Conservation (phyloP, 1,140 invertebrate species). For the Sitodiplosis mosellana region DNA sequence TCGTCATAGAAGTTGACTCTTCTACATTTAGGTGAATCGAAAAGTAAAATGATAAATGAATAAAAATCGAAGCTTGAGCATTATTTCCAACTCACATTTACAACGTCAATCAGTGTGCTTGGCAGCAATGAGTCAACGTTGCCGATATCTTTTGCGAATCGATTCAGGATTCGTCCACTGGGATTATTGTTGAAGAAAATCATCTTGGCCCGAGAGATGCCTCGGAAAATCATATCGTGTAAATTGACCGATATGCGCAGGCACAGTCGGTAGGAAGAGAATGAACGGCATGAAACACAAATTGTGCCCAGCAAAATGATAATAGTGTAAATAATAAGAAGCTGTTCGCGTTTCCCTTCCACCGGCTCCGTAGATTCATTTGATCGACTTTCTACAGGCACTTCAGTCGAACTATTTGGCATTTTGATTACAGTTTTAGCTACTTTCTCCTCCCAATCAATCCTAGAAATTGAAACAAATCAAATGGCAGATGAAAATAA, state of each 20-base stretch:
- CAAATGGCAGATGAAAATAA: background rate
- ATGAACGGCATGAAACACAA: constrained; percentile 32
- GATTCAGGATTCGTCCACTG: too few species aligned
- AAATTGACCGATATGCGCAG: constrained; percentile 58
- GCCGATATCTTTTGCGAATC: too few species aligned
- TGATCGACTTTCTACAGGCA: background rate
- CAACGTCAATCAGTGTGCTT: constrained; percentile 45
- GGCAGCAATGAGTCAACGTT: constrained; percentile 72
- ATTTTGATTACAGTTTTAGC: background rate
- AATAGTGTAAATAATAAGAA: background rate
- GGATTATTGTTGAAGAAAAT: too few species aligned
- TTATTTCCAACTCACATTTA: constrained; percentile 34
- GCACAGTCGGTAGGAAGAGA: constrained; percentile 58
- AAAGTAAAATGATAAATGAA: too few species aligned
- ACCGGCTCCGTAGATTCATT: background rate
- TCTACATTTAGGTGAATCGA: too few species aligned
- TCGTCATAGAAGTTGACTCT: too few species aligned
- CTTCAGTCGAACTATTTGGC: background rate
- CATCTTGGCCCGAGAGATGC: constrained; percentile 64
- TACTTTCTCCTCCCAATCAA: constrained; percentile 21
- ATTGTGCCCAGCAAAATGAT: background rate
- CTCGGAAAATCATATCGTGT: constrained; percentile 70
- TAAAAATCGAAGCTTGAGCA: too few species aligned
- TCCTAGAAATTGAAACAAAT: constrained; percentile 9
- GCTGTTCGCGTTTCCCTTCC: background rate